Conservation (phyloP, 2,888 invertebrate genomes). For the Eupelmus urozonus region DNA sequence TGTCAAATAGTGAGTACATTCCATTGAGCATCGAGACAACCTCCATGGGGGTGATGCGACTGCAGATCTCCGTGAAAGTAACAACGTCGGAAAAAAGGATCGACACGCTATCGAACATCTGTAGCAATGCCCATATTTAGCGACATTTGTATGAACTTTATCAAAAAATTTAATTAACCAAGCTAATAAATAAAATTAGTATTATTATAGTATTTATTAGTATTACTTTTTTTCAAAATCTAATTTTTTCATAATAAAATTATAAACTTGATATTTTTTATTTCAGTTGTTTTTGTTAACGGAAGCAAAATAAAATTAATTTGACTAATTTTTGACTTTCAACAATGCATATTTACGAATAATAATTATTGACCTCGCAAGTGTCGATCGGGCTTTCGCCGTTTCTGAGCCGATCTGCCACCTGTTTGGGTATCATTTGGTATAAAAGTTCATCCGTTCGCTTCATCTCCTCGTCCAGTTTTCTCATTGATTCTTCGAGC, state of each 20-base stretch:
- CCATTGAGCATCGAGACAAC: slow-evolving; percentile 98
- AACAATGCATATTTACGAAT: not conserved
- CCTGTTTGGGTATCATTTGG: slow-evolving; percentile 99
- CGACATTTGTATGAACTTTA: not conserved
- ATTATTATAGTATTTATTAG: no score
- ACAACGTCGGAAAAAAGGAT: slow-evolving; percentile 98
- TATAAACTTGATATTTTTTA: no score
- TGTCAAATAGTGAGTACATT: slow-evolving; percentile 98
- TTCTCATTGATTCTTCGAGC: slow-evolving; percentile 96
- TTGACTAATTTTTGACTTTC: no score
- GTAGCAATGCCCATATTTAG: slow-evolving; percentile 63
- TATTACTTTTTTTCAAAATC: no score
- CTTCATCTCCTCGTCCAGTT: slow-evolving; percentile 96
- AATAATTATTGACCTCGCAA: slow-evolving; percentile 87
- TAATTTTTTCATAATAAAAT: no score
- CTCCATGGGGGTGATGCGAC: slow-evolving; percentile 96
- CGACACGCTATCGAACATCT: slow-evolving; percentile 98
- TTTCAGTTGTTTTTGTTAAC: no score
- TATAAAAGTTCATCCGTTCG: slow-evolving; percentile 96
- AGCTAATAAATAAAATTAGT: no score
- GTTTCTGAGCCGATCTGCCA: slow-evolving; percentile 93
- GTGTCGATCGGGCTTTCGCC: slow-evolving; percentile 98
- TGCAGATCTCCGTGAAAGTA: slow-evolving; percentile 98
- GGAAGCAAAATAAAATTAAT: no score
- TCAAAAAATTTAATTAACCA: no score